Percentiles rank a stretch among this genome's conserved stretches.
Conservation (phyloP, 2,113 vertebrate species). For the Melanocharis versteri region DNA sequence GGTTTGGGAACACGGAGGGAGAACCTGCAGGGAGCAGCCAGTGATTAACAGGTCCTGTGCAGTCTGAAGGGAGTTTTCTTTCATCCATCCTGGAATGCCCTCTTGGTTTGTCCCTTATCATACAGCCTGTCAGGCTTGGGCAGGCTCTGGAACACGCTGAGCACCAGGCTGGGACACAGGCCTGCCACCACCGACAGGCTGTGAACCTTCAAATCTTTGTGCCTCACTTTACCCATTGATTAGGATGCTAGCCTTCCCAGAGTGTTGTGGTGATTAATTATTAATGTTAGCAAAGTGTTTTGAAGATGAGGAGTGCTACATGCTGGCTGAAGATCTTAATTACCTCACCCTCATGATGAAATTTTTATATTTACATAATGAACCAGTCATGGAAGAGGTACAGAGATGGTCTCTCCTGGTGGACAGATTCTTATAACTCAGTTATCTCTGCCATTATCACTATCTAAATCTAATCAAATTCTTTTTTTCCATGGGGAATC, state of each 20-base stretch:
- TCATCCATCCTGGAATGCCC: neutral
- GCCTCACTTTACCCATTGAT: constrained; percentile 21
- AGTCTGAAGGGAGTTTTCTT: neutral
- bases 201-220: neutral
- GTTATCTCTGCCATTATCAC: neutral
- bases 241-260: neutral
- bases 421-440: constrained; percentile 1
- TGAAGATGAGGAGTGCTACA: constrained; percentile 40
- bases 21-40: neutral
- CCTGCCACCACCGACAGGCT: neutral
- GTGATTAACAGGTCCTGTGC: neutral
- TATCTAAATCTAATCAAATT: neutral
- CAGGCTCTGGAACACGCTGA: neutral
- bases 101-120: neutral
- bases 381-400: neutral
- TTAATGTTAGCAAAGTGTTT: neutral
- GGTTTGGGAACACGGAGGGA: neutral
- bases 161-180: neutral
- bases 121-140: neutral
- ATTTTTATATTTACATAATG: constrained; percentile 33
- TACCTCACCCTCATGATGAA: constrained; percentile 21
- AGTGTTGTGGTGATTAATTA: constrained; percentile 33
- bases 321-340: constrained; percentile 14
- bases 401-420: constrained; percentile 26
- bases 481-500: neutral